phyloP scores from a whole-genome alignment of 1,140 invertebrate genomes.

The Stegodyphus dumicola region DNA sequence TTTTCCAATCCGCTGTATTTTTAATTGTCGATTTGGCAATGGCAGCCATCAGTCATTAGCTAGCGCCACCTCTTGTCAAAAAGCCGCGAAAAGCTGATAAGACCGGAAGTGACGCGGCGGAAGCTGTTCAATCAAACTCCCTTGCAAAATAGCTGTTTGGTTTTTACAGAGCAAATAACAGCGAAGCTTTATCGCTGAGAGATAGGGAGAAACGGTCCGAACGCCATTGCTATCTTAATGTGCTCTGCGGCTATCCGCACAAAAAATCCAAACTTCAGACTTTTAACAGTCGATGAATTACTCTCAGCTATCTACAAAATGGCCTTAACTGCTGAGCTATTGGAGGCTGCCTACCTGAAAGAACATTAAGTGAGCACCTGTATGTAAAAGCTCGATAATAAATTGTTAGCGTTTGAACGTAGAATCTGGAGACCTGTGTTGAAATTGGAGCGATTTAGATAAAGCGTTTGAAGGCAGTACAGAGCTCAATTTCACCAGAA shows the following conservation, averaged over 20 bases:
- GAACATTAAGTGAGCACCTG: slow-evolving; percentile 52
- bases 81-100: slow-evolving; percentile 39
- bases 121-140: slow-evolving; percentile 55
- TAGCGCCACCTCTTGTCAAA: slow-evolving; percentile 57
- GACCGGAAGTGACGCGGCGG: slow-evolving; percentile 55
- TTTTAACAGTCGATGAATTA: slow-evolving; percentile 57
- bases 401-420: slow-evolving; percentile 20
- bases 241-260: slow-evolving; percentile 38
- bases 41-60: slow-evolving; percentile 56
- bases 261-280: slow-evolving; percentile 44
- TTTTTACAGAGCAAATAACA: slow-evolving; percentile 59
- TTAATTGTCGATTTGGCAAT: slow-evolving; percentile 59
- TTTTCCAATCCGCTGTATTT: slow-evolving; percentile 51
- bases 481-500: not conserved
- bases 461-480: not conserved
- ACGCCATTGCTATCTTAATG: slow-evolving; percentile 53
- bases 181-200: slow-evolving; percentile 38
- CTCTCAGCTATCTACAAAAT: slow-evolving; percentile 36
- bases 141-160: slow-evolving; percentile 46
- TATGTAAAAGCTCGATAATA: slow-evolving; percentile 32
- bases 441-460: slow-evolving; percentile 45
- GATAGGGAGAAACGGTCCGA: slow-evolving; percentile 9
- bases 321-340: slow-evolving; percentile 39
- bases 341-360: slow-evolving; percentile 32
- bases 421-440: not conserved